Conservation (phyloP, 2,888 invertebrate species). For the Drosophila longiperda region DNA sequence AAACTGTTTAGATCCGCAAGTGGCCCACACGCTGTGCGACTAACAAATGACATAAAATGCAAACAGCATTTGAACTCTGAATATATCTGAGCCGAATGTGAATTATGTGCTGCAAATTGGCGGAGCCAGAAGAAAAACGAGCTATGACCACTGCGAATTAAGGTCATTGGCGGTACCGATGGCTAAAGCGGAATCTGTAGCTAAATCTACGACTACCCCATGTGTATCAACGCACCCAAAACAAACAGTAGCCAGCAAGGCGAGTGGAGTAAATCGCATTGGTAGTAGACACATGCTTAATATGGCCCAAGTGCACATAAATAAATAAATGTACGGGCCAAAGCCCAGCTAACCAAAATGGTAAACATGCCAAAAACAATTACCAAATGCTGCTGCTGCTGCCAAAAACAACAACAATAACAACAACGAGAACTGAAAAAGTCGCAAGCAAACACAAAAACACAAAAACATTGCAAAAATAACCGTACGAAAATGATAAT, state of each 20-base stretch:
- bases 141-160: conserved; percentile 69
- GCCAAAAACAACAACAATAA: conserved; percentile 41
- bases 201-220: conserved; percentile 18
- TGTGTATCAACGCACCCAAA: conserved; percentile 46
- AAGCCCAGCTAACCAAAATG: conserved; percentile 66
- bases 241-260: conserved; percentile 57
- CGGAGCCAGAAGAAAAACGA: conserved; percentile 73
- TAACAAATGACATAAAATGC: conserved; percentile 46
- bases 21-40: conserved; percentile 44
- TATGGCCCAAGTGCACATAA: conserved; percentile 57
- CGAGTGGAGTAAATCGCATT: conserved; percentile 30
- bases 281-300: conserved; percentile 61
- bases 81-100: conserved; percentile 48
- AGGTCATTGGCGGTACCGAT: conserved; percentile 66
- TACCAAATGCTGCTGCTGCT: conserved; percentile 63
- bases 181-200: conserved; percentile 27
- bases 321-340: conserved; percentile 53
- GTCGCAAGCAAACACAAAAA: conserved; percentile 38
- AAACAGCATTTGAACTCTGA: conserved; percentile 43
- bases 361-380: conserved; percentile 81
- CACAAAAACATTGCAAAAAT: conserved; percentile 42
- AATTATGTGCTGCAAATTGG: conserved; percentile 71
- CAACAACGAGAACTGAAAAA: conserved; percentile 17
- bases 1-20: conserved; percentile 17
- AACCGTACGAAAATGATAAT: conserved; percentile 73